phyloP scores from a whole-genome alignment of 2,797 vertebrate genomes.

The Oryzias dopingdopingensis region DNA sequence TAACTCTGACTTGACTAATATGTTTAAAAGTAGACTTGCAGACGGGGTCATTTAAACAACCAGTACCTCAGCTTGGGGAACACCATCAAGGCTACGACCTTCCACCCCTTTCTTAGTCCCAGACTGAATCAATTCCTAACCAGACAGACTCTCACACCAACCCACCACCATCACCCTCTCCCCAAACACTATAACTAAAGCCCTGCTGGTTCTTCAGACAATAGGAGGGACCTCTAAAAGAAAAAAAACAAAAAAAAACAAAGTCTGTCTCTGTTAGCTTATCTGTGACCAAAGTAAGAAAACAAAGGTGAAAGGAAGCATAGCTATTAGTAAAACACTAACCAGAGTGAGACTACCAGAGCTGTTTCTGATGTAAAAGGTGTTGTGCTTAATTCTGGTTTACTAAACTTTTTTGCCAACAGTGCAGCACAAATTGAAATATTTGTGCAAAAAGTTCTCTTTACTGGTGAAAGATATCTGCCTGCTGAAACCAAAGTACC shows the following conservation, averaged over 20 bases:
- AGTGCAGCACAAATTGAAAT: too few species aligned
- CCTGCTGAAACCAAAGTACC: too few species aligned
- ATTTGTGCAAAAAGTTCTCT: too few species aligned
- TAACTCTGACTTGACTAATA: too few species aligned
- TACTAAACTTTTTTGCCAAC: too few species aligned
- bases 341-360: conserved; percentile 1
- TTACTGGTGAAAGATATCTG: too few species aligned
- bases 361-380: background rate
- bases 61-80: conserved; percentile 37
- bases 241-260: conserved; percentile 4
- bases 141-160: conserved; percentile 54
- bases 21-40: background rate
- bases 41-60: conserved; percentile 20
- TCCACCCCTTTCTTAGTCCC: conserved; percentile 65
- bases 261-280: conserved; percentile 1
- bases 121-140: conserved; percentile 76
- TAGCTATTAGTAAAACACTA: conserved; percentile 12
- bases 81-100: conserved; percentile 62
- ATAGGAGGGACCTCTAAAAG: conserved; percentile 42
- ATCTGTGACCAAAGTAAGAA: conserved; percentile 1
- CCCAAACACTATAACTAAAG: conserved; percentile 57
- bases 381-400: too few species aligned
- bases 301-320: conserved; percentile 12
- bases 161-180: conserved; percentile 5
- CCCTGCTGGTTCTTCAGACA: conserved; percentile 50